A percentile compares a stretch with the other conserved stretches of the same genome.
These are phyloP conservation scores for Kryptolebias marmoratus DNA, from an alignment of 2,113 vertebrate species.

Conservation along the genomic window DNA sequence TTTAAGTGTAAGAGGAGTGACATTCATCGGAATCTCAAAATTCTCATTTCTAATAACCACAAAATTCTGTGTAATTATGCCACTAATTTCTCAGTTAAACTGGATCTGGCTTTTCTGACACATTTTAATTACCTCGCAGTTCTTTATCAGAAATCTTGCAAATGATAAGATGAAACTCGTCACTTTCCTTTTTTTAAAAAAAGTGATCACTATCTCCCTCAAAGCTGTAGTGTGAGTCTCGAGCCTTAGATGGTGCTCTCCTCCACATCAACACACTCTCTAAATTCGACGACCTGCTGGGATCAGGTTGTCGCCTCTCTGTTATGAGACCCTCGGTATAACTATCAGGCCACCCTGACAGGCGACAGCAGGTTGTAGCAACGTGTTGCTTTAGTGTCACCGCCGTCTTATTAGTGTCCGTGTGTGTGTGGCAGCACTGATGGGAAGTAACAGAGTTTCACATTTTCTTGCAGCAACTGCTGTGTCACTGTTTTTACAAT, in stretches of 20 bases:
- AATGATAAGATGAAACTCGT: neutral
- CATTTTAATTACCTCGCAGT: no score
- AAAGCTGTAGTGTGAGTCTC: conserved; percentile 14
- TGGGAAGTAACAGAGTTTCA: conserved; percentile 32
- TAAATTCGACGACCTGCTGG: conserved; percentile 21
- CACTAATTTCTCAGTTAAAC: no score
- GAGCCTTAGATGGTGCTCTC: conserved; percentile 49
- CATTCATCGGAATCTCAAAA: no score
- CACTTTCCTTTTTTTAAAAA: neutral
- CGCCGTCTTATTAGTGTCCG: conserved; percentile 34
- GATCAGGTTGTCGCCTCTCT: conserved; percentile 37
- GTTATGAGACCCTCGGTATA: conserved; percentile 41
- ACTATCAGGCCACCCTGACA: conserved; percentile 63
- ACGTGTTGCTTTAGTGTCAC: conserved; percentile 26
- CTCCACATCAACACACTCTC: conserved; percentile 17
- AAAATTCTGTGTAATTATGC: no score
- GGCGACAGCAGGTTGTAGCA: conserved; percentile 48
- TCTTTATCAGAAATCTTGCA: no score
- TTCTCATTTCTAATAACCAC: no score
- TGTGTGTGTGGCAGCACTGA: conserved; percentile 13
- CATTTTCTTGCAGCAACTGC: conserved; percentile 37
- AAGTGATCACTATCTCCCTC: neutral
- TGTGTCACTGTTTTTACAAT: conserved; percentile 40
- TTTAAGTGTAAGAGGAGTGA: no score
- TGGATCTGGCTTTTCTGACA: no score